phyloP scores from a whole-genome alignment of 1,140 invertebrate species.

The Mizuhopecten yessoensis region DNA sequence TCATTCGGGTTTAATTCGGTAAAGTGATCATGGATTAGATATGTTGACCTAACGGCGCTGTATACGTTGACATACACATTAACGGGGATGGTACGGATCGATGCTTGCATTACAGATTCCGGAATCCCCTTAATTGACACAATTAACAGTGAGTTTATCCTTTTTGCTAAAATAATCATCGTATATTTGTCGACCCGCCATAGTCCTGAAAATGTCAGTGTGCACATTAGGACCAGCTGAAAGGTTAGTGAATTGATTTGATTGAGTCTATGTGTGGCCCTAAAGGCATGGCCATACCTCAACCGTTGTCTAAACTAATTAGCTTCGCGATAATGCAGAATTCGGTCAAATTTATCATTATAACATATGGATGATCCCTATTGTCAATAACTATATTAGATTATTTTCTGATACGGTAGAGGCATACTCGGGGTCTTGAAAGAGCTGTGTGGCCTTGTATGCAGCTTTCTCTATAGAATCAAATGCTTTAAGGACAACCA shows the following conservation, averaged over 20 bases:
- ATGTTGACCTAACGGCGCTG: background rate
- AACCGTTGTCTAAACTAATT: background rate
- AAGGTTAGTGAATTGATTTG: background rate
- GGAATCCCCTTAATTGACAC: background rate
- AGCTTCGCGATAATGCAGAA: background rate
- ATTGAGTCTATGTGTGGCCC: background rate
- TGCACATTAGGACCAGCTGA: background rate
- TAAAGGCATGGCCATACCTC: background rate
- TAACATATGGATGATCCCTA: background rate
- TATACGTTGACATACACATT: background rate
- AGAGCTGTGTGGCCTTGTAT: too few species aligned
- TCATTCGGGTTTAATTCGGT: background rate
- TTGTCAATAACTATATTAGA: background rate
- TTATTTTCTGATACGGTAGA: too few species aligned
- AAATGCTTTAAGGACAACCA: too few species aligned
- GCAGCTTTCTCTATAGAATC: too few species aligned
- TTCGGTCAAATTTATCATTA: slow-evolving; percentile 12
- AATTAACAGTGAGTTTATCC: background rate
- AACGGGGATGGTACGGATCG: background rate
- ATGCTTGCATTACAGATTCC: background rate
- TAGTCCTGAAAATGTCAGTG: background rate
- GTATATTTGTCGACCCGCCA: background rate
- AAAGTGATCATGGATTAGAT: background rate
- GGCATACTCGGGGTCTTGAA: too few species aligned
- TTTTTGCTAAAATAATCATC: background rate